phyloP scores from a whole-genome alignment of 1,140 invertebrate genomes.

The Cydia strobilella region DNA sequence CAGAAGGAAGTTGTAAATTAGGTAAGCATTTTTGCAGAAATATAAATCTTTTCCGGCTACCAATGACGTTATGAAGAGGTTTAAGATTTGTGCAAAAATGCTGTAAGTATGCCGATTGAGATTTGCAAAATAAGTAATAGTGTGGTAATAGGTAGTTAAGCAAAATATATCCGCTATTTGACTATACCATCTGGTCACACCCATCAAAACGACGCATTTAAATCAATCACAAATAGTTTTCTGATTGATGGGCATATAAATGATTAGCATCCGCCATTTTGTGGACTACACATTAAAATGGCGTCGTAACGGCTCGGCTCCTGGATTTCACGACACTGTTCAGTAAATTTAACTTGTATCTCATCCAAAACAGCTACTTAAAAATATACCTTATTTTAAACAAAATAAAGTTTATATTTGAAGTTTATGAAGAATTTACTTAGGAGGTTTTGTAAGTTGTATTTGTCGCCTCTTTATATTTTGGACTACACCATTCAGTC shows the following conservation, averaged over 20 bases:
- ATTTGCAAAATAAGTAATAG: too few species aligned
- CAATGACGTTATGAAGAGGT: too few species aligned
- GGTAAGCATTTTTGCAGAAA: too few species aligned
- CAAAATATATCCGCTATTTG: background rate
- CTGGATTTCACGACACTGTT: background rate
- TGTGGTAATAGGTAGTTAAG: background rate
- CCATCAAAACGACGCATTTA: background rate
- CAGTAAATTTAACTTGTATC: background rate
- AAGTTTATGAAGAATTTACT: background rate
- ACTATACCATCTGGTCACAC: background rate
- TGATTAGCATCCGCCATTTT: slow-evolving; percentile 9
- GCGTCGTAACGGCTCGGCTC: slow-evolving; percentile 7
- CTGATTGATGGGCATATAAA: background rate
- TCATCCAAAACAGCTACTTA: background rate
- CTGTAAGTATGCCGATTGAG: too few species aligned
- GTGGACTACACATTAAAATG: slow-evolving; percentile 21
- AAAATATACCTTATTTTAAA: background rate
- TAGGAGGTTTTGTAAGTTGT: slow-evolving; percentile 1
- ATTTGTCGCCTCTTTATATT: background rate
- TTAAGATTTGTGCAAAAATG: too few species aligned
- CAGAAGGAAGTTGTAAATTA: too few species aligned
- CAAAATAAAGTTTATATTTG: background rate
- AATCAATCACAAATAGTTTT: background rate
- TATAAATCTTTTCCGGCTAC: too few species aligned
- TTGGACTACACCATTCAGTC: background rate